Conservation (phyloP, 2,888 invertebrate species). For the Heliconius hortense region DNA sequence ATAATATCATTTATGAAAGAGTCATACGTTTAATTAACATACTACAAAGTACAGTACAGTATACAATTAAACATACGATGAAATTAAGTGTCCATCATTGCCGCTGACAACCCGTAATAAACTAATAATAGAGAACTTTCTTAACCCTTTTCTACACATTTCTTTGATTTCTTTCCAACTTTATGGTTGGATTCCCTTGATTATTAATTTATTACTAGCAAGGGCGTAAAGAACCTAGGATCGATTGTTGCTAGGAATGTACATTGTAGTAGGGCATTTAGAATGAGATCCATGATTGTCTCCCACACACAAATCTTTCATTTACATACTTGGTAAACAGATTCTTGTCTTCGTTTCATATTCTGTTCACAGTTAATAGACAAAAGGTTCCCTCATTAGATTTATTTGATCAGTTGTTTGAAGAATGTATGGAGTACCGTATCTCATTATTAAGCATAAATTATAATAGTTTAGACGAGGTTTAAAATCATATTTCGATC, state of each 20-base stretch:
- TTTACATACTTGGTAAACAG: constrained; percentile 47
- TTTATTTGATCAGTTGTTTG: constrained; percentile 76
- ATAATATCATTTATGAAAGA: constrained; percentile 8
- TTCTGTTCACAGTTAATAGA: constrained; percentile 47
- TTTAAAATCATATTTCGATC: neutral
- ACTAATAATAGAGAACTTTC: constrained; percentile 68
- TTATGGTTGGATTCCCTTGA: constrained; percentile 57
- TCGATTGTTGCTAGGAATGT: neutral
- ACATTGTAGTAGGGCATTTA: neutral
- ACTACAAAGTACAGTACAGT: constrained; percentile 30
- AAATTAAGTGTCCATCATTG: constrained; percentile 63
- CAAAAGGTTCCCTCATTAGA: constrained; percentile 57
- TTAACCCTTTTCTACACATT: constrained; percentile 68
- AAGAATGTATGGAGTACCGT: constrained; percentile 54
- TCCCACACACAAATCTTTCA: constrained; percentile 32
- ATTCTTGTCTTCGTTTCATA: constrained; percentile 44
- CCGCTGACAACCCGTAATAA: constrained; percentile 65
- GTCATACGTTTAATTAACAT: constrained; percentile 8
- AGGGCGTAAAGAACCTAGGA: neutral
- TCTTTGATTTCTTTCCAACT: constrained; percentile 72
- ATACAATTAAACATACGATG: constrained; percentile 42
- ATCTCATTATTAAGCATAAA: constrained; percentile 37
- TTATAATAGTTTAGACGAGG: constrained; percentile 18
- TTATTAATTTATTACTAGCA: constrained; percentile 59
- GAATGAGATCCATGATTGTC: constrained; percentile 7